Conservation (phyloP, 2,113 vertebrate species). For the Misgurnus anguillicaudatus region DNA sequence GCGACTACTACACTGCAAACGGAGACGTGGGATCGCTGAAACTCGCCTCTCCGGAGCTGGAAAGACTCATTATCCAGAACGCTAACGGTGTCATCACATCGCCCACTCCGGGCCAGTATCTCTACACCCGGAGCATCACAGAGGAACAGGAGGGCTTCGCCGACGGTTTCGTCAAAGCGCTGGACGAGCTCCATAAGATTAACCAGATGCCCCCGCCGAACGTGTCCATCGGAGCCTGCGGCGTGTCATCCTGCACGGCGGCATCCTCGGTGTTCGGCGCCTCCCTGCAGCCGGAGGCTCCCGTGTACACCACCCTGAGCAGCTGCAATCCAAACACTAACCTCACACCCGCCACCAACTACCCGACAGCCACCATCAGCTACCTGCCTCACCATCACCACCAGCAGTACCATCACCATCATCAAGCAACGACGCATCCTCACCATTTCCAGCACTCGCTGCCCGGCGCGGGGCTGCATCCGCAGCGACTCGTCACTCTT, state of each 20-base stretch:
- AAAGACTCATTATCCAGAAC: conserved; percentile 89
- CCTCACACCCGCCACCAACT: conserved; percentile 71
- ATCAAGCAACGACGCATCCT: conserved; percentile 65
- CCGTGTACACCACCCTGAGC: conserved; percentile 87
- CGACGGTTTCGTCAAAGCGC: conserved; percentile 87
- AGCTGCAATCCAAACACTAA: conserved; percentile 74
- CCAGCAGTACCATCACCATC: conserved; percentile 71
- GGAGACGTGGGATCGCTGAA: conserved; percentile 82
- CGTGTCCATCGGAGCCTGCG: conserved; percentile 81
- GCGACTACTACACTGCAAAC: conserved; percentile 71
- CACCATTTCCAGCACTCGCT: conserved; percentile 74
- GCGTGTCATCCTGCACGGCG: conserved; percentile 67
- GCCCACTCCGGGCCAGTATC: conserved; percentile 80
- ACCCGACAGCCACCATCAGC: conserved; percentile 76
- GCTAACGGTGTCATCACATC: conserved; percentile 89
- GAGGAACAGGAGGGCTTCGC: conserved; percentile 91
- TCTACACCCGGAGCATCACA: conserved; percentile 78
- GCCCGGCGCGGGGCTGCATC: conserved; percentile 62
- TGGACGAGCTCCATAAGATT: conserved; percentile 94
- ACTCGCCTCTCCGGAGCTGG: conserved; percentile 87
- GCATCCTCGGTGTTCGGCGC: conserved; percentile 75
- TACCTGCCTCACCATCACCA: conserved; percentile 78
- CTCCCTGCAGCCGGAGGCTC: conserved; percentile 75
- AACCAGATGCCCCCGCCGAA: conserved; percentile 91
- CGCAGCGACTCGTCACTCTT: conserved; percentile 69